Evolutionary conservation across 2,797 vertebrate species (phyloP).

Genomic region (Dallia pectoralis): DNA sequence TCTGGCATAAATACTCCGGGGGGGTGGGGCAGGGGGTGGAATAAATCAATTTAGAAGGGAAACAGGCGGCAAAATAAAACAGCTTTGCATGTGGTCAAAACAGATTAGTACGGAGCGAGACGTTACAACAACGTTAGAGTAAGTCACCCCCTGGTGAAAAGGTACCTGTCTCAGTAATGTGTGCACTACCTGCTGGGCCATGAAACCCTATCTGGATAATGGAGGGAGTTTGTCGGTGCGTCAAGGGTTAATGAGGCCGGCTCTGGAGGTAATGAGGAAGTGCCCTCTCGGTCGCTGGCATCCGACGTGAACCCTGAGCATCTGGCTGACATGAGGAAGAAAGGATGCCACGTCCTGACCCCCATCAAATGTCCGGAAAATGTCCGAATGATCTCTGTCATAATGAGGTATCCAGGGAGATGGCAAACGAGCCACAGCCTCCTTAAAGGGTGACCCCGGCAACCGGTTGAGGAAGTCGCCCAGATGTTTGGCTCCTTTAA

Average conservation of each 20-base stretch:
- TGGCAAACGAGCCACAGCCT: constrained; percentile 1
- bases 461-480: not conserved
- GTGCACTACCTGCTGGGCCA: not conserved
- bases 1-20: not conserved
- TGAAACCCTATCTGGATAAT: not conserved
- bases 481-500: not conserved
- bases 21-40: too few species aligned
- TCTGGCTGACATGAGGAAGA: constrained; percentile 32
- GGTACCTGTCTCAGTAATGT: not conserved
- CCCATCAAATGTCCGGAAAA: constrained; percentile 34
- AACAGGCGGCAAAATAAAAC: constrained; percentile 3
- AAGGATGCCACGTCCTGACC: constrained; percentile 26
- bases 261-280: constrained; percentile 15
- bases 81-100: not conserved
- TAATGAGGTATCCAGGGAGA: constrained; percentile 37
- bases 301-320: constrained; percentile 42
- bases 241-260: constrained; percentile 33
- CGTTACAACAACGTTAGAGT: not conserved
- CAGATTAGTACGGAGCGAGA: constrained; percentile 3
- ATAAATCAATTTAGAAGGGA: not conserved
- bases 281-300: constrained; percentile 30
- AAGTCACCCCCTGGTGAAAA: not conserved
- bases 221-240: not conserved
- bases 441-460: not conserved
- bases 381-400: constrained; percentile 33